Evolutionary conservation across 2,797 vertebrate genomes (phyloP).

Genomic region (Rhinatrema bivittatum): DNA sequence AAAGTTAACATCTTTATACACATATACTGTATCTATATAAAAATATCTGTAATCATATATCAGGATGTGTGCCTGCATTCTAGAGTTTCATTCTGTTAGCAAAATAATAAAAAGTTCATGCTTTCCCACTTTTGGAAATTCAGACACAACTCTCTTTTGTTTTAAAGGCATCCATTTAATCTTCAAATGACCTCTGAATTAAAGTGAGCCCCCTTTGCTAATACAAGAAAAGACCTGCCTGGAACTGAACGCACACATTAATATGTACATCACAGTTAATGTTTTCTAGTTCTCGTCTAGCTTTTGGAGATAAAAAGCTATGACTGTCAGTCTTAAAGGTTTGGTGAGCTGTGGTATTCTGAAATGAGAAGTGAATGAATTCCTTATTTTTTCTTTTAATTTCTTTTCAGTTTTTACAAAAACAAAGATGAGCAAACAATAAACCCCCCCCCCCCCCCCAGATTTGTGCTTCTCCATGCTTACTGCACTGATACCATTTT

Average conservation of each 20-base stretch:
- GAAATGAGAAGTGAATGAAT: too few species aligned
- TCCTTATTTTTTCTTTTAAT: too few species aligned
- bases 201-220: not conserved
- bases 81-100: constrained; percentile 54
- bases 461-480: not conserved
- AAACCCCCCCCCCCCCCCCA: not conserved
- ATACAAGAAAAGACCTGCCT: constrained; percentile 13
- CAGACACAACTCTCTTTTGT: constrained; percentile 23
- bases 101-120: constrained; percentile 29
- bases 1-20: constrained; percentile 53
- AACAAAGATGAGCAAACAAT: not conserved
- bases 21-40: constrained; percentile 42
- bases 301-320: not conserved
- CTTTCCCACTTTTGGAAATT: constrained; percentile 28
- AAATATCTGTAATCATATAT: constrained; percentile 51
- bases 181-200: not conserved
- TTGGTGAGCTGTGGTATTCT: too few species aligned
- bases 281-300: too few species aligned
- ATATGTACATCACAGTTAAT: constrained; percentile 12
- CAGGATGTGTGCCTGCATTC: constrained; percentile 32
- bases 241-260: constrained; percentile 5
- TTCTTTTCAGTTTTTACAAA: constrained; percentile 9
- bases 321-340: constrained; percentile 4
- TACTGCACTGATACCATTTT: not conserved
- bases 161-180: constrained; percentile 3